Base-by-base conservation (phyloP, 2,888 invertebrate species). In the Lochmaea crataegi region DNA sequence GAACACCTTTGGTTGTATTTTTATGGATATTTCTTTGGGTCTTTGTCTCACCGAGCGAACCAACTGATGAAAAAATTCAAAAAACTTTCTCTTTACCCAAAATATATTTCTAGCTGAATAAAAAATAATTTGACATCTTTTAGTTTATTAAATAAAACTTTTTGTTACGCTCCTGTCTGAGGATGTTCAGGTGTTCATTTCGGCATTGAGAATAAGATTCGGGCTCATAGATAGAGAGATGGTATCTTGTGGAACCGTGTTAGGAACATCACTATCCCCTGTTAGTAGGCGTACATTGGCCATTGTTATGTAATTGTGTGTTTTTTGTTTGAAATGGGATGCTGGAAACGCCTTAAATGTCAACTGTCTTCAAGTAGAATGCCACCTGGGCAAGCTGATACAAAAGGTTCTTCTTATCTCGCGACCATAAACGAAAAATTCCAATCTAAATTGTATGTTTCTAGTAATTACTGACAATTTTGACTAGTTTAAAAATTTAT, bases 221-320 rank as follows among this genome's bases (percentile, higher is more conserved):
- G 79, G 77, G 76, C 74, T 74, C 74, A 74, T 70, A 79, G 83
- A 83, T 82, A 80, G 75, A 80, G 78, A 79, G 82, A 83, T 82
- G 82, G 76, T 83, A 85, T 80, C 78, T 77, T 75, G 78, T 67
- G 73, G 82, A 79, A 81, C 82, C 83, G 84, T 84, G 86, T 85
- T 84, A 85, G 84, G 85, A 83, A 85, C 86, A 86, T 85, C 85
- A 83, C 84, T 84, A 84, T 84, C 78, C 85, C 83, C 84, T 85
- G 86, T 86, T 86, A 86, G 86, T 86, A 86, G 86, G 86, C 86
- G 86, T 86, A 85, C 84, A 86, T 86, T 82, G 84, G 79, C 85
- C 79, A 86, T 86, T 86, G 86, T 86, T 85, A 84, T 84, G 86
- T 86, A 86, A 86, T 86, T 86, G 86, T 85, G 80, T 83, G 84